These are phyloP conservation scores for Catalaphyllia jardinei DNA, from an alignment of 64 coral and sea anemone species.

Conservation along the genomic window DNA sequence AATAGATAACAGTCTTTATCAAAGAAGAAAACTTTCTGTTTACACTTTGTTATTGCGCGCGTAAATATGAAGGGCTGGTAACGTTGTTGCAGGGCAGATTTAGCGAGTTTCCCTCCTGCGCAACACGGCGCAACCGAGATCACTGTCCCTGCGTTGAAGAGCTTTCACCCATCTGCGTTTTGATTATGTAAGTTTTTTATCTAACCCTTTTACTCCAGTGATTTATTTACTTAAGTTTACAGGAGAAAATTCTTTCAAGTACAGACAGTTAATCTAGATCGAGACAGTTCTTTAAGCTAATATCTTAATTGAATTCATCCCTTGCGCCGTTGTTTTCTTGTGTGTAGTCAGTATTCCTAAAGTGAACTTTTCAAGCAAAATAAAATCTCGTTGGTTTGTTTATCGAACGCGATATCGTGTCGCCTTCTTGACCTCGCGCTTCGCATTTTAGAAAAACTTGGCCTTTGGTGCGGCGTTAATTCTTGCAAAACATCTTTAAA, in stretches of 20 bases:
- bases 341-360: neutral
- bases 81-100: conserved; percentile 1
- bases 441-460: conserved; percentile 6
- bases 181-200: conserved; percentile 12
- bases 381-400: conserved; percentile 24
- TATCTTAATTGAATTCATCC: neutral
- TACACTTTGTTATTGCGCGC: conserved; percentile 10
- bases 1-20: conserved; percentile 61
- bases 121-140: neutral
- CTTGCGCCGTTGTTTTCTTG: neutral
- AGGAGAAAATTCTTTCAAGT: neutral
- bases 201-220: neutral
- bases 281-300: neutral
- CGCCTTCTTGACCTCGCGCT: conserved; percentile 43
- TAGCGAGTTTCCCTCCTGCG: neutral
- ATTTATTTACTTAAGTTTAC: conserved; percentile 4
- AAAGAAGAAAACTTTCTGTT: conserved; percentile 55
- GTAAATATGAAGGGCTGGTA: conserved; percentile 10
- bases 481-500: conserved; percentile 26
- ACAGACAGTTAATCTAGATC: neutral
- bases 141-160: neutral
- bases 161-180: neutral
- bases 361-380: conserved; percentile 16
- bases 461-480: neutral
- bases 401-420: neutral